Conservation (phyloP, 2,113 vertebrate genomes). For the Zosterops lateralis region DNA sequence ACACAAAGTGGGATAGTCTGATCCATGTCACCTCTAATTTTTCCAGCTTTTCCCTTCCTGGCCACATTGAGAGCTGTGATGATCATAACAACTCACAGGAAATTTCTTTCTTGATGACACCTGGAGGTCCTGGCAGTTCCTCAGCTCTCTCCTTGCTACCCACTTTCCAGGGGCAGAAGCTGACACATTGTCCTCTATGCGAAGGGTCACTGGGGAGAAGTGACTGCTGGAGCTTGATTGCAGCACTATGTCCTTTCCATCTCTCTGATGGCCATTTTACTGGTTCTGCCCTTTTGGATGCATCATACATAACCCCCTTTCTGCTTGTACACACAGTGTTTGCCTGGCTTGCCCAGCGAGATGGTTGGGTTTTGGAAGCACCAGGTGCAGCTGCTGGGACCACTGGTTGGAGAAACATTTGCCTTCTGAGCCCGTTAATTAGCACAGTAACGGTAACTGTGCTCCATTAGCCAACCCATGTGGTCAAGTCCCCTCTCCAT, state of each 20-base stretch:
- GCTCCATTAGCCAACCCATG: constrained; percentile 75
- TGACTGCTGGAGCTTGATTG: not conserved
- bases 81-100: not conserved
- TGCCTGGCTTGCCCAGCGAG: not conserved
- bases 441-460: constrained; percentile 72
- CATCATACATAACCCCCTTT: not conserved
- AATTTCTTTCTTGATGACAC: not conserved
- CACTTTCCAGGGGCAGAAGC: not conserved
- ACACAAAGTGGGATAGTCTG: not conserved
- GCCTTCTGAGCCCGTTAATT: constrained; percentile 75
- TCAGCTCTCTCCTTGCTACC: not conserved
- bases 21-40: not conserved
- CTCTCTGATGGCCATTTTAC: not conserved
- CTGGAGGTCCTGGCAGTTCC: not conserved
- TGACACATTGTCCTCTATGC: not conserved
- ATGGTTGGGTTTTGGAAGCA: constrained; percentile 48
- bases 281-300: not conserved
- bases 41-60: not conserved
- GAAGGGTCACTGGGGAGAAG: not conserved
- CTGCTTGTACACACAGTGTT: not conserved
- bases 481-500: constrained; percentile 67
- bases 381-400: constrained; percentile 59
- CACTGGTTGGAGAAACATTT: constrained; percentile 49
- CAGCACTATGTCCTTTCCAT: not conserved
- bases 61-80: not conserved